phyloP scores from a whole-genome alignment of 2,888 invertebrate species.

The Acronicta leporina region DNA sequence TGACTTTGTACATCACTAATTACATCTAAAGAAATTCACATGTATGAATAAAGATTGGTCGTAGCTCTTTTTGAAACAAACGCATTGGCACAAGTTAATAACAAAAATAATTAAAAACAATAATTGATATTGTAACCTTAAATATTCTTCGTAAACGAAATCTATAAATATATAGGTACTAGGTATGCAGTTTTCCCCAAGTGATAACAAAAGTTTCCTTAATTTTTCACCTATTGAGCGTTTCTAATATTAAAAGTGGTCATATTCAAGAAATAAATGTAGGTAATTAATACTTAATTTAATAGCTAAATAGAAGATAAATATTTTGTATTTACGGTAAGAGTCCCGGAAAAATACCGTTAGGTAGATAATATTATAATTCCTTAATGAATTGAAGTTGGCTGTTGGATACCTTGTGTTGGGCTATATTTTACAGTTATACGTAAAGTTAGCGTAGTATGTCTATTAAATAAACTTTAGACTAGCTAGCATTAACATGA shows the following conservation, averaged over 20 bases:
- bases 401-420: neutral
- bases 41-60: constrained; percentile 63
- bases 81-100: constrained; percentile 72
- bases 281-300: constrained; percentile 65
- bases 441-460: constrained; percentile 13
- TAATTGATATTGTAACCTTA: constrained; percentile 47
- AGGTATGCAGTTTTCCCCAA: constrained; percentile 31
- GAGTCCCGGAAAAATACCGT: constrained; percentile 48
- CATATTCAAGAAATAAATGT: constrained; percentile 60
- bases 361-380: constrained; percentile 13
- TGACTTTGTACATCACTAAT: constrained; percentile 57
- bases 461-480: constrained; percentile 3
- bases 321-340: constrained; percentile 33
- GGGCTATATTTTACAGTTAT: constrained; percentile 7
- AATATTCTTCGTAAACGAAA: constrained; percentile 47
- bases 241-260: constrained; percentile 56
- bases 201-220: constrained; percentile 47
- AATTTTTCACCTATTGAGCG: constrained; percentile 64
- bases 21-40: constrained; percentile 50
- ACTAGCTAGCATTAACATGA: constrained; percentile 4
- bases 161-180: constrained; percentile 44
- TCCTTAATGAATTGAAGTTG: neutral
- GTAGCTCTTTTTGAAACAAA: constrained; percentile 62
- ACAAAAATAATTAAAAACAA: constrained; percentile 51
- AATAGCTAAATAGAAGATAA: constrained; percentile 55